Evolutionary conservation across 1,140 invertebrate genomes (phyloP).

Genomic region (Cydia amplana): DNA sequence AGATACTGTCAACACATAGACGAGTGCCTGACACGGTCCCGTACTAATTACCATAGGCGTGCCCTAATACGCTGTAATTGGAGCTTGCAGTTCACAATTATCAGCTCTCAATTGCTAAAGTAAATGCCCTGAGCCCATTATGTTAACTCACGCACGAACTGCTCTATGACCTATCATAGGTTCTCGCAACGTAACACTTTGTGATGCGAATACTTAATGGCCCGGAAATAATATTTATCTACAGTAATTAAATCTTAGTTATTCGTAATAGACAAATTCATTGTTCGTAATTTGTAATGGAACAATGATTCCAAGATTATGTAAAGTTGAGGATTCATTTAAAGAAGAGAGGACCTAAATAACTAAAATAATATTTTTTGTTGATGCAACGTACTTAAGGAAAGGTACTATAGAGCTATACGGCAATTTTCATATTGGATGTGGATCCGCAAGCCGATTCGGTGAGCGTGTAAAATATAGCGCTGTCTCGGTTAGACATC

Average conservation of each 20-base stretch:
- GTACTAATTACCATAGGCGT: slow-evolving; percentile 7
- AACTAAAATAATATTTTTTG: too few relatives aligned
- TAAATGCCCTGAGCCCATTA: slow-evolving; percentile 28
- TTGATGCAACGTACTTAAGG: too few relatives aligned
- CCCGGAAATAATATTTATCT: neutral
- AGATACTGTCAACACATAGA: slow-evolving; percentile 1
- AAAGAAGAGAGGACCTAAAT: too few relatives aligned
- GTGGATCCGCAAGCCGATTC: too few relatives aligned
- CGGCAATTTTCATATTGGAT: too few relatives aligned
- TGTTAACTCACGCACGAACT: slow-evolving; percentile 24
- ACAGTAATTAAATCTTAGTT: too few relatives aligned
- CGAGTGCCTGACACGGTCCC: neutral
- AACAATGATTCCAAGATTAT: too few relatives aligned
- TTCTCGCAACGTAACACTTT: slow-evolving; percentile 8
- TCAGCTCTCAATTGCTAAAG: slow-evolving; percentile 25
- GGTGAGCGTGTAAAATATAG: too few relatives aligned
- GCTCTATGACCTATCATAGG: slow-evolving; percentile 22
- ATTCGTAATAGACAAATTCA: too few relatives aligned
- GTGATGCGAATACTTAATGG: slow-evolving; percentile 6
- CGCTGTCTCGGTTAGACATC: neutral
- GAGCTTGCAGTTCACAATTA: slow-evolving; percentile 21
- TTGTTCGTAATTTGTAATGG: too few relatives aligned
- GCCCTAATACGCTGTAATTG: slow-evolving; percentile 11
- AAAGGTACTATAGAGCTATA: too few relatives aligned
- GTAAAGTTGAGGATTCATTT: too few relatives aligned